Base-by-base conservation (phyloP, 2,888 invertebrate species). In the Crocallis elinguaria region DNA sequence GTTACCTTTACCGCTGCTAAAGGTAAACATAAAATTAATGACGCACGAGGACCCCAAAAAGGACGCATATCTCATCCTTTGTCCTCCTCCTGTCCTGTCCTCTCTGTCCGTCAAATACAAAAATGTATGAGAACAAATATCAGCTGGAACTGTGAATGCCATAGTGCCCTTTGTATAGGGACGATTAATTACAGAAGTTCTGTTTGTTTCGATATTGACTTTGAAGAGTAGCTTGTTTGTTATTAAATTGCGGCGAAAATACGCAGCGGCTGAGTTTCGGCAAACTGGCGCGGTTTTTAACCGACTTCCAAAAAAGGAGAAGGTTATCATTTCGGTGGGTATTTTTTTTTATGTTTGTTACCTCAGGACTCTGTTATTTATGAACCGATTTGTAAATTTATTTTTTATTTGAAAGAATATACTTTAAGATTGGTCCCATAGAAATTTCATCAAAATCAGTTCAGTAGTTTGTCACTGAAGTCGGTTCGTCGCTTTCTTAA, bases 181-280 rank as follows among this genome's bases (percentile, higher is more conserved):
- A 46, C 49, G 57, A 61, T 58, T 61, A 50, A 61, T 61, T 50
- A 49, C 50, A 42, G 11, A 50, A 58, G 37, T 56, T 56, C 12
- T 29, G 25, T 41, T 42, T 39, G 37, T 52, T 46, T 43, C 14
- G 23, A 7, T 39, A 43, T 43, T 49, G 43, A 44, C 44, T 45
- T 51, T 49, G 36, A 16, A 49, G 23, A 57, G 44, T 45, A 17
- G 42, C 11, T 23, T 19, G 42, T 46, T 39, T 36, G 43, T 36
- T 30, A 49, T 49, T 23, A 42, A 57, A 49, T 48, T 43, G 38
- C 44, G 17, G 1, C 29, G 27, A 33, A 50, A 37, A 50, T 27
- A 30, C 6, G 25, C 23, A 4, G 35, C 3, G 25, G 25, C n/a
- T 25, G 25, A 2, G 25, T 1, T 25, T 25, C n/a, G n/a, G 2